Evolutionary conservation across 2,113 vertebrate species (phyloP).

Genomic region (Donacobius atricapilla): DNA sequence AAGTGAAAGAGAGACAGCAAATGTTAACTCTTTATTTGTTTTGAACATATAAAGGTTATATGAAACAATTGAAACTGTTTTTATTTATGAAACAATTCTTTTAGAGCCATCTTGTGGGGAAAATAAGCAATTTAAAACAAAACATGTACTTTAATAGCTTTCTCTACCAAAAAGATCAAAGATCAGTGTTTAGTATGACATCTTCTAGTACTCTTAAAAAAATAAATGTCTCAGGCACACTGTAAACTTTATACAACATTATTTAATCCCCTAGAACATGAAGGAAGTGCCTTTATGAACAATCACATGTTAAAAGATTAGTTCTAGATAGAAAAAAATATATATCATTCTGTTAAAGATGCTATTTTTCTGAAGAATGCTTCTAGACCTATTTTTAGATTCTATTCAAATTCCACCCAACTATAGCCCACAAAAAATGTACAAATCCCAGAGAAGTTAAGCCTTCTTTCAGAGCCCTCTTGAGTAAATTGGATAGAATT

Average conservation of each 20-base stretch:
- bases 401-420: not conserved
- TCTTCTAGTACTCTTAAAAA: slow-evolving; percentile 5
- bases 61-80: not conserved
- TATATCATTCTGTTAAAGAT: not conserved
- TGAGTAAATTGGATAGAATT: not conserved
- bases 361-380: not conserved
- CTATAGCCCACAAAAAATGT: not conserved
- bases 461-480: not conserved
- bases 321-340: slow-evolving; percentile 11
- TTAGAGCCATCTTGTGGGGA: slow-evolving; percentile 31
- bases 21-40: slow-evolving; percentile 62
- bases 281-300: not conserved
- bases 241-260: slow-evolving; percentile 33
- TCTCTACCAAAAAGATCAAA: not conserved
- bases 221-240: slow-evolving; percentile 28
- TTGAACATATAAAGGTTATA: slow-evolving; percentile 43
- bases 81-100: not conserved
- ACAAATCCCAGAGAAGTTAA: not conserved
- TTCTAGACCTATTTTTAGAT: not conserved
- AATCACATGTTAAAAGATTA: not conserved
- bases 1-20: not conserved
- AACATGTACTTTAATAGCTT: not conserved
- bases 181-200: not conserved
- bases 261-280: not conserved
- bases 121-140: slow-evolving; percentile 13